Percentiles rank a stretch among this genome's conserved stretches.
phyloP scores from a whole-genome alignment of 1,140 invertebrate species.

The Leptoteleia sp. region DNA sequence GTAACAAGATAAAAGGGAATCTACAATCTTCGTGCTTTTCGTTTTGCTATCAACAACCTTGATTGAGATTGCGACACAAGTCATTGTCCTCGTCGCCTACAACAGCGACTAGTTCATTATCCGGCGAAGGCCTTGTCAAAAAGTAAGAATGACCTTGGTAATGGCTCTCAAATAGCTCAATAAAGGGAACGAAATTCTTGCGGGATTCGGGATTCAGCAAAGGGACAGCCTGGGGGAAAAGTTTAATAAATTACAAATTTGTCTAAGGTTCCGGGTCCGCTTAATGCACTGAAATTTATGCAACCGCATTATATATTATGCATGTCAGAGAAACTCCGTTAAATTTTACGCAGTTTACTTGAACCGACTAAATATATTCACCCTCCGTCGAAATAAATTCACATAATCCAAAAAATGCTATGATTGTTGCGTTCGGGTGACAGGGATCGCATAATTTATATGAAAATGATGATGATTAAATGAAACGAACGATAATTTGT shows the following conservation, averaged over 20 bases:
- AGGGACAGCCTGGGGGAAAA: too few relatives aligned
- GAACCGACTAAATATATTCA: conserved; percentile 45
- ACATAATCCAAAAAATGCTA: conserved; percentile 20
- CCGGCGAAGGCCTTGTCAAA: conserved; percentile 29
- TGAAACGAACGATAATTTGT: too few relatives aligned
- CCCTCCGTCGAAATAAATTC: conserved; percentile 40
- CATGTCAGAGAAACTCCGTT: conserved; percentile 43
- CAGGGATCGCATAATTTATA: conserved; percentile 37
- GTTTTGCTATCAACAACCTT: conserved; percentile 43
- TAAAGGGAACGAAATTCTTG: conserved; percentile 23
- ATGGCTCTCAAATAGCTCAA: conserved; percentile 24
- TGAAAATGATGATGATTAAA: conserved; percentile 20
- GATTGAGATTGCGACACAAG: conserved; percentile 39
- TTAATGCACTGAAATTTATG: conserved; percentile 41
- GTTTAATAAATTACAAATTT: conserved; percentile 40
- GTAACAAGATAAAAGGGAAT: too few relatives aligned
- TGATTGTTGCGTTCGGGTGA: conserved; percentile 20
- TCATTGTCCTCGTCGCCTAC: conserved; percentile 36
- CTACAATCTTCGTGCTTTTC: not conserved
- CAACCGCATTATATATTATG: conserved; percentile 33
- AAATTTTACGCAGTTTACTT: conserved; percentile 41
- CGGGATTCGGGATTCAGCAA: too few relatives aligned
- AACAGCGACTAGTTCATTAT: conserved; percentile 34
- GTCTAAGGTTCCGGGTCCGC: not conserved
- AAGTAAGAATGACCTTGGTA: conserved; percentile 39